Percentiles rank a stretch among this genome's conserved stretches.
phyloP scores from a whole-genome alignment of 2,888 invertebrate genomes.

The Lasioglossum vierecki region DNA sequence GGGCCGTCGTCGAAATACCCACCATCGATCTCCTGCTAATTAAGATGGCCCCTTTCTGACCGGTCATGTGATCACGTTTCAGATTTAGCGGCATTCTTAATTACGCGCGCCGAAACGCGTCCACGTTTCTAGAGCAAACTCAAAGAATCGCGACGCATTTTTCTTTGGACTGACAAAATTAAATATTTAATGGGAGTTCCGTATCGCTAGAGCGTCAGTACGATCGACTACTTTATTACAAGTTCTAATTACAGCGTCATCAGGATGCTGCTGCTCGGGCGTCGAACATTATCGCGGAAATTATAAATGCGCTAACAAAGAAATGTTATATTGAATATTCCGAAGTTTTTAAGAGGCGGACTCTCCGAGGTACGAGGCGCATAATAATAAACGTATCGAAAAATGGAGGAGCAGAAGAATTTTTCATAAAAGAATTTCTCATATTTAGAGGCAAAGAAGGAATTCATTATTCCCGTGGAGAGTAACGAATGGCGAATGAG shows the following conservation, averaged over 20 bases:
- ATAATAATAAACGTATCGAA: background rate
- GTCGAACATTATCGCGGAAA: background rate
- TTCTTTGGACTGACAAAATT: background rate
- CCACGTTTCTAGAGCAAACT: background rate
- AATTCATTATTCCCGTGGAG: background rate
- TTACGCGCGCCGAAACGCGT: background rate
- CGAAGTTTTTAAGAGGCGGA: background rate
- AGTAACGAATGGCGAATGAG: conserved; percentile 2
- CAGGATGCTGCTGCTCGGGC: background rate
- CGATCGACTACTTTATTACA: background rate
- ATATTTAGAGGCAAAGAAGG: background rate
- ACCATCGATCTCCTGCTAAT: background rate
- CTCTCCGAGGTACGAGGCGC: background rate
- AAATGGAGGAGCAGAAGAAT: background rate
- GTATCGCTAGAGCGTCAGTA: background rate
- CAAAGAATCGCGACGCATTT: background rate
- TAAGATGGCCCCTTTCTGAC: background rate
- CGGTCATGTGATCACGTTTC: background rate
- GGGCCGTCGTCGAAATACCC: background rate
- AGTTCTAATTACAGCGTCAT: background rate
- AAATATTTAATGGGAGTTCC: background rate
- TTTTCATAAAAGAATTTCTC: conserved; percentile 15
- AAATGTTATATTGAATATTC: background rate
- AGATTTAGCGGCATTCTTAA: background rate
- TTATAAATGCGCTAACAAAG: background rate